Percentiles rank a stretch among this genome's conserved stretches.
Evolutionary conservation across 2,113 vertebrate species (phyloP).

Genomic region (Bothrops jararaca): DNA sequence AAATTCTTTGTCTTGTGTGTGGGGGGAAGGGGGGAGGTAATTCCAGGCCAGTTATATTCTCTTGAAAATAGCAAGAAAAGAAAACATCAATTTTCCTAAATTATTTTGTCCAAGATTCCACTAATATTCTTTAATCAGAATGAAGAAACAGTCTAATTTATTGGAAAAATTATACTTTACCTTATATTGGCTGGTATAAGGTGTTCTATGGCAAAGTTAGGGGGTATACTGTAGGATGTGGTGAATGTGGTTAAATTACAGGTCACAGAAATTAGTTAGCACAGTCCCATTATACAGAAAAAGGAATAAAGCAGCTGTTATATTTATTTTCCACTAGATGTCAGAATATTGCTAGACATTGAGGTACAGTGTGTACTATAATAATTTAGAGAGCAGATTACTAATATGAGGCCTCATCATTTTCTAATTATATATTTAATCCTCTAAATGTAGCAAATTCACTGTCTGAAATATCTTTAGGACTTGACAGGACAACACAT

Average conservation of each 20-base stretch:
- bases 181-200: background rate
- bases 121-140: background rate
- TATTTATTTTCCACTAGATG: conserved; percentile 56
- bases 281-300: background rate
- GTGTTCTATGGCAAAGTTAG: no score
- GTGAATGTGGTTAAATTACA: background rate
- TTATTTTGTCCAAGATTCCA: background rate
- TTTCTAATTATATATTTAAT: conserved; percentile 57
- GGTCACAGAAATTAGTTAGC: background rate
- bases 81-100: background rate
- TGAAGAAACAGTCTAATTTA: background rate
- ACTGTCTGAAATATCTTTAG: conserved; percentile 44
- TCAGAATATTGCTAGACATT: conserved; percentile 34
- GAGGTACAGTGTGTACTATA: background rate
- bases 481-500: conserved; percentile 42
- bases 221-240: background rate
- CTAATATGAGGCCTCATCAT: conserved; percentile 19
- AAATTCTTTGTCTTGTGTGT: background rate
- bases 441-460: conserved; percentile 40
- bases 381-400: conserved; percentile 39
- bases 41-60: background rate
- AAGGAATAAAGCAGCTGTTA: background rate
- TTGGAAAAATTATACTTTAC: background rate
- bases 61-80: background rate
- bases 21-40: background rate